Evolutionary conservation across 2,797 vertebrate species (phyloP).

Genomic region (Peromyscus nudipes): DNA sequence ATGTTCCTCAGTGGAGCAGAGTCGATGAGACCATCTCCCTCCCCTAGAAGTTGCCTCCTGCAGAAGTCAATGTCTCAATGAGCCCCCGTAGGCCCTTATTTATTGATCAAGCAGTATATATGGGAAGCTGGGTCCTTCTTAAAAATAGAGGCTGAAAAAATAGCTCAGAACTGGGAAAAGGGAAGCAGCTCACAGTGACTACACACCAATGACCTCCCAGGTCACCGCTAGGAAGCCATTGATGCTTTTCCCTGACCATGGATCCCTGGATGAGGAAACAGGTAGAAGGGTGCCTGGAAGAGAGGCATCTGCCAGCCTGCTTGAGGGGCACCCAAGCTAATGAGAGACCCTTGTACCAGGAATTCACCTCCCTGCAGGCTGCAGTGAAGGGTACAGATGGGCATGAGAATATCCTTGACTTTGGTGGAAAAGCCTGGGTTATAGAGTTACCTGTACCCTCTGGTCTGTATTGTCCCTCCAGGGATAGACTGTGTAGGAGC

Average conservation of each 20-base stretch:
- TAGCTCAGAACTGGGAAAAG: not conserved
- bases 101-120: not conserved
- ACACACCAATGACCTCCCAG: not conserved
- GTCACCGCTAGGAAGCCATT: fast-evolving
- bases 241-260: not conserved
- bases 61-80: not conserved
- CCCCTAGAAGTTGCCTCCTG: too few relatives aligned
- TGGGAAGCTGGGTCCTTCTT: not conserved
- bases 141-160: not conserved
- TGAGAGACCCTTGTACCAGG: not conserved
- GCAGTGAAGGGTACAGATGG: not conserved
- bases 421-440: not conserved
- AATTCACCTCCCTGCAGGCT: not conserved
- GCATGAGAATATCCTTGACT: not conserved
- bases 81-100: not conserved
- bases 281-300: not conserved
- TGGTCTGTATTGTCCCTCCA: not conserved
- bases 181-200: not conserved
- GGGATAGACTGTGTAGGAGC: not conserved
- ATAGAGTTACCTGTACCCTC: not conserved
- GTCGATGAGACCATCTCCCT: fast-evolving
- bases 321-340: not conserved
- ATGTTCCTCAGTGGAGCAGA: not conserved
- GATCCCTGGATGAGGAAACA: not conserved
- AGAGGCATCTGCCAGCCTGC: not conserved